These are phyloP conservation scores for Brachypodius melanocephalos DNA, from an alignment of 2,113 vertebrate genomes.

Conservation along the genomic window DNA sequence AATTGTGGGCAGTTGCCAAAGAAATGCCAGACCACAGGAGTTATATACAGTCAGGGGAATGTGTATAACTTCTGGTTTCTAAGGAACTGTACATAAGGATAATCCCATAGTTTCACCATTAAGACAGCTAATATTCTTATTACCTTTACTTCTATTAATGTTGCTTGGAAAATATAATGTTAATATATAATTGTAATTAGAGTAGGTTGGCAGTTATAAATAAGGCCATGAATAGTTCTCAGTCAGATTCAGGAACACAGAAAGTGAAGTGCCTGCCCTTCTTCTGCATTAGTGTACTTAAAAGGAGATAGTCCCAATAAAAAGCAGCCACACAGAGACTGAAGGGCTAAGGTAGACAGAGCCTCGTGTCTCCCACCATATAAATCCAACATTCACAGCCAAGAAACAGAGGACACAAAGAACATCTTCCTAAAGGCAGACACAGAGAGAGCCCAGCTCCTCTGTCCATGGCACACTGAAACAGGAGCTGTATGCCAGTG, in stretches of 20 bases:
- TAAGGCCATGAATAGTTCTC: neutral
- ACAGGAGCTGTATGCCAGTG: accelerated
- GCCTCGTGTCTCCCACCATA: neutral
- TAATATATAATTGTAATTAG: neutral
- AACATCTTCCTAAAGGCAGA: neutral
- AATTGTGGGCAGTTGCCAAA: neutral
- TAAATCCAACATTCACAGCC: neutral
- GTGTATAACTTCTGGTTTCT: neutral
- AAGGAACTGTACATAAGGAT: neutral
- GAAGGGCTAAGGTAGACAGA: neutral
- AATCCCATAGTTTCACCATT: neutral
- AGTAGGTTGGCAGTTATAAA: neutral
- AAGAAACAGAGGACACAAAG: neutral
- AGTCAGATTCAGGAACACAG: neutral
- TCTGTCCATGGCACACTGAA: neutral
- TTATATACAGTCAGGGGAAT: neutral
- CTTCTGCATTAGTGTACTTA: neutral
- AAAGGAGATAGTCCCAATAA: neutral
- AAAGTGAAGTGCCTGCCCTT: neutral
- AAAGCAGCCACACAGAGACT: neutral
- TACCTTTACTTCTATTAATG: neutral
- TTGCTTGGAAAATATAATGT: neutral
- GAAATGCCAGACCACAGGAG: neutral
- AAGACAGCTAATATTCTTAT: neutral
- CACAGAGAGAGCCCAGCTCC: neutral